Base-by-base conservation (phyloP, 2,113 vertebrate species). In the Struthidea cinerea region DNA sequence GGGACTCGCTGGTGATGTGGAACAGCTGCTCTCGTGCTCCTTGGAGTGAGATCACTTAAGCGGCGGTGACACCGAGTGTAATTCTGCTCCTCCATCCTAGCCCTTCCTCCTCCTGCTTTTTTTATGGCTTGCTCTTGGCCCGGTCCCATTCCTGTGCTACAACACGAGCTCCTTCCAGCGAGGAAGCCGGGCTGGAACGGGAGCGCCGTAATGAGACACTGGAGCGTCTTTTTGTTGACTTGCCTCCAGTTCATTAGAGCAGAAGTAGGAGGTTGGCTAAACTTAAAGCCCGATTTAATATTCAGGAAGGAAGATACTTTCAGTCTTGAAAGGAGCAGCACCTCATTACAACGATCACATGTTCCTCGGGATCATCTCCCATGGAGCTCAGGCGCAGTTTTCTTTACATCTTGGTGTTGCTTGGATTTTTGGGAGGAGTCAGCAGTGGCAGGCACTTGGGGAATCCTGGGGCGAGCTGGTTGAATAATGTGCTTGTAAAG, bases 221-320 rank as follows among this genome's bases (percentile, higher is more conserved):
- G 1, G 16, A 61, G 56, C 1, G 3, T 10, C 85, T 74, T 59
- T 57, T 21, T 89, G 74, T 69, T 86, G 87, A 90, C 85, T 95
- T 68, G 52, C 79, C 83, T 95, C 95, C 93, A 96, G 95, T 94
- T 96, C 82, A 71, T 90, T 86, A 88, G 83, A 93, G 85, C 79
- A 70, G 83, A 41, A 22, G 73, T 30, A 89, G 95, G 92, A 95
- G 92, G 76, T 2, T 96, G 93, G 94, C 90, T 93, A 27, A 93
- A 64, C 92, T 74, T 84, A 80, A 92, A 95, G 85, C 76, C 75
- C 53, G 82, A 9, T 84, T 93, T 95, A 92, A 88, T 90, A 81
- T 90, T 88, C 90, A 87, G 94, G 93, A 94, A 96, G 94, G 96
- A 96, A 96, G 88, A 86, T 96, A 67, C 79, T 90, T 88, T 90